These are phyloP conservation scores for Orientallactaga sibirica DNA, from an alignment of 2,797 vertebrate species.

Conservation along the genomic window DNA sequence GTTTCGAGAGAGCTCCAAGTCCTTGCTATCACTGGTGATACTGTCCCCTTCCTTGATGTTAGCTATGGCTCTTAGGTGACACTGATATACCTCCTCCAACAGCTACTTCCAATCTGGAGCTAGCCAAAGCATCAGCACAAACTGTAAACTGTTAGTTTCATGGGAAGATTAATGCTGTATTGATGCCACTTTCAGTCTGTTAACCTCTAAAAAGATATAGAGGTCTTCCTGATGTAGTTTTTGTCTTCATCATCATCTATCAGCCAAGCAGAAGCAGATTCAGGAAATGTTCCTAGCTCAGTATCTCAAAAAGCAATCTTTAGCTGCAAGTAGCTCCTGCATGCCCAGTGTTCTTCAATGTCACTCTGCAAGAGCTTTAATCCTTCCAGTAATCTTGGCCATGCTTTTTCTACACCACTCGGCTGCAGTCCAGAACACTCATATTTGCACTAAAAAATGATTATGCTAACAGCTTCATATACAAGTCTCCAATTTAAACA, in stretches of 20 bases:
- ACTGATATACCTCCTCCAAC: conserved; percentile 44
- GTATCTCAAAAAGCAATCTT: conserved; percentile 75
- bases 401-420: background rate
- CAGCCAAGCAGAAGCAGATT: conserved; percentile 55
- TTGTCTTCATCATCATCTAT: conserved; percentile 78
- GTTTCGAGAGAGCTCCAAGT: conserved; percentile 2
- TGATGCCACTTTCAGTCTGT: conserved; percentile 74
- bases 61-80: conserved; percentile 54
- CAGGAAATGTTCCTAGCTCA: conserved; percentile 58
- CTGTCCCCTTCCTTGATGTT: conserved; percentile 44
- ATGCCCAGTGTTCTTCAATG: conserved; percentile 54
- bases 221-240: conserved; percentile 74
- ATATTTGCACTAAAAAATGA: conserved; percentile 31
- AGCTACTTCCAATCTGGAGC: conserved; percentile 64
- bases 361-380: conserved; percentile 53
- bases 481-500: conserved; percentile 3
- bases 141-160: conserved; percentile 74
- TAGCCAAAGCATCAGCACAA: conserved; percentile 72
- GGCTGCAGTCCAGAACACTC: conserved; percentile 20
- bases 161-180: conserved; percentile 76
- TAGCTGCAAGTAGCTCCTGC: conserved; percentile 37
- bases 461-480: background rate
- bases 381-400: background rate
- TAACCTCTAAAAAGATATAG: conserved; percentile 79
- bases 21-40: background rate